Evolutionary conservation across 2,797 vertebrate species (phyloP).

Genomic region (Moxostoma hubbsi): DNA sequence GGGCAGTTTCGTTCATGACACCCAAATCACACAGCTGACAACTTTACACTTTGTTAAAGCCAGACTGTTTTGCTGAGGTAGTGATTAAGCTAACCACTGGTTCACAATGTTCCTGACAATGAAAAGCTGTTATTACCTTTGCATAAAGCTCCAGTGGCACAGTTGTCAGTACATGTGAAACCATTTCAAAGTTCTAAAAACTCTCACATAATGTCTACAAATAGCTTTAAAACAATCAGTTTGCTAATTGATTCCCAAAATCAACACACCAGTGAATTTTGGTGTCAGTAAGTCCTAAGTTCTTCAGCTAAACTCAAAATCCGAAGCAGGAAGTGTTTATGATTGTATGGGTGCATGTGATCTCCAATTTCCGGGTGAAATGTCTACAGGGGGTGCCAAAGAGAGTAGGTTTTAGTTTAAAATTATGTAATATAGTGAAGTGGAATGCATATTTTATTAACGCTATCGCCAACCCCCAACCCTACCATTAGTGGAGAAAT

Average conservation of each 20-base stretch:
- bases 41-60: background rate
- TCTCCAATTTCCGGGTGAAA: no score
- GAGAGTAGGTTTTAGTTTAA: no score
- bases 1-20: background rate
- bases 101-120: background rate
- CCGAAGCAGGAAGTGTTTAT: no score
- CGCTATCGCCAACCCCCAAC: no score
- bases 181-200: background rate
- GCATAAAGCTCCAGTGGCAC: background rate
- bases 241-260: background rate
- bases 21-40: constrained; percentile 3
- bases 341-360: no score
- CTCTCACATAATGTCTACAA: background rate
- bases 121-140: background rate
- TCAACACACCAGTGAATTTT: background rate
- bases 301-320: no score
- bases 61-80: background rate
- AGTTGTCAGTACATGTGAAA: background rate
- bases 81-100: background rate
- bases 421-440: no score
- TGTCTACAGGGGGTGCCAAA: no score
- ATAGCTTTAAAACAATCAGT: background rate
- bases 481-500: no score
- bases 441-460: no score
- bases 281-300: no score